Evolutionary conservation across 2,113 vertebrate species (phyloP), one percentile per base, ranked within the genome.

Genomic region (Suncus etruscus): DNA sequence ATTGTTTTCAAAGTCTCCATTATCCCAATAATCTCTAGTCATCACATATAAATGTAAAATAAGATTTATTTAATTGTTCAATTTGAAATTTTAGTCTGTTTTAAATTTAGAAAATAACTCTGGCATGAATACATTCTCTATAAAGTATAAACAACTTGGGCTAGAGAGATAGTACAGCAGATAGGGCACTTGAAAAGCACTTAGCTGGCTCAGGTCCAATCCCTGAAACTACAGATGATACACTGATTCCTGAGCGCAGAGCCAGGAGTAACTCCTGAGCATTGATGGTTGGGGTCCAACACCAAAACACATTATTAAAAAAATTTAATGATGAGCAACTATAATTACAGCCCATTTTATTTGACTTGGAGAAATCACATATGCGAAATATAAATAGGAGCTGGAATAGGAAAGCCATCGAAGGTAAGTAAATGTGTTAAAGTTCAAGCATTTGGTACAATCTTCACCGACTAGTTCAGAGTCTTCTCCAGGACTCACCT

Each of bases 1-100:
- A n/a, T 54, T 70, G 58, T 39, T 83, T 81, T 27, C 74, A 89
- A 70, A 66, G 11, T 1, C 6, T 16, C 50, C 24, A 58, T 24
- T 50, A 25, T 45, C 39, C 74, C 85, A 89, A 14, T 51, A 51
- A 82, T 45, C 25, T 89, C 48, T 50, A 68, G 25, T 68, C 50
- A 50, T 66, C 24, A 48, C 74, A 85, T 75, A 78, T 27, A 87
- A 82, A 91, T 89, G 75, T 50, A 85, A 95, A 89, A 79, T 79
- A 65, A 91, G 83, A 50, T 66, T 5, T 75, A 22, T 68, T 79
- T 48, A 68, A 77, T 48, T 68, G 11, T 89, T 72, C 84, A 75
- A 25, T 84, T n/a, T 70, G 58, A 92, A 70, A 86, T 80, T 1
- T 45, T 68, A 86, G 45, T 2, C 50, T 79, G 63, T 76, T 74